A percentile compares a stretch with the other conserved stretches of the same genome.
phyloP scores from a whole-genome alignment of 1,140 invertebrate species.

The Acromyrmex echinatior region DNA sequence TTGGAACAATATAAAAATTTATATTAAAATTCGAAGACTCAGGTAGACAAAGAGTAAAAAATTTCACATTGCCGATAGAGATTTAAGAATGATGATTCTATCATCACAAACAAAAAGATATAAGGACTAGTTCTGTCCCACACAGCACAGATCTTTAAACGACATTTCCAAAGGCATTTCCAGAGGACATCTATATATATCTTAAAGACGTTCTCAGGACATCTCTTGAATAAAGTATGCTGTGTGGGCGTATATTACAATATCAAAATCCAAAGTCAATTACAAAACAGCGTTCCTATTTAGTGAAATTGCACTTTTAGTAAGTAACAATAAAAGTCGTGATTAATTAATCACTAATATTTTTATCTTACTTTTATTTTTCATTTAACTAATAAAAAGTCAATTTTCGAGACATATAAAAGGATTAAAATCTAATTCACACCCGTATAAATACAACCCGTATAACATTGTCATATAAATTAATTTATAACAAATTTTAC shows the following conservation, averaged over 20 bases:
- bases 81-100: not conserved
- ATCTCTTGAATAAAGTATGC: too few species aligned
- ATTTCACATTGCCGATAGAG: too few species aligned
- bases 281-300: not conserved
- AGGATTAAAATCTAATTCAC: not conserved
- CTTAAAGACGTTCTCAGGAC: too few species aligned
- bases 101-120: not conserved
- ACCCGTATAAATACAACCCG: not conserved
- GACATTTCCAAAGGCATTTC: too few species aligned
- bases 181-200: too few species aligned
- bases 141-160: too few species aligned
- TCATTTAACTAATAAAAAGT: not conserved
- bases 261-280: slow-evolving; percentile 10
- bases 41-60: too few species aligned
- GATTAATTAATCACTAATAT: not conserved
- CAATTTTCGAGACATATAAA: not conserved
- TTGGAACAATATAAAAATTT: too few species aligned
- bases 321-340: not conserved
- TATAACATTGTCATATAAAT: not conserved
- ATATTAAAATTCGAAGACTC: too few species aligned
- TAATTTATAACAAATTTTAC: not conserved
- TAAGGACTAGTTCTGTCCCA: not conserved
- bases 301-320: not conserved
- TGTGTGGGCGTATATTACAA: too few species aligned
- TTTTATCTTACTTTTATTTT: slow-evolving; percentile 13